These are phyloP conservation scores for Trachymyrmex septentrionalis DNA, from an alignment of 1,140 invertebrate species.

Conservation along the genomic window DNA sequence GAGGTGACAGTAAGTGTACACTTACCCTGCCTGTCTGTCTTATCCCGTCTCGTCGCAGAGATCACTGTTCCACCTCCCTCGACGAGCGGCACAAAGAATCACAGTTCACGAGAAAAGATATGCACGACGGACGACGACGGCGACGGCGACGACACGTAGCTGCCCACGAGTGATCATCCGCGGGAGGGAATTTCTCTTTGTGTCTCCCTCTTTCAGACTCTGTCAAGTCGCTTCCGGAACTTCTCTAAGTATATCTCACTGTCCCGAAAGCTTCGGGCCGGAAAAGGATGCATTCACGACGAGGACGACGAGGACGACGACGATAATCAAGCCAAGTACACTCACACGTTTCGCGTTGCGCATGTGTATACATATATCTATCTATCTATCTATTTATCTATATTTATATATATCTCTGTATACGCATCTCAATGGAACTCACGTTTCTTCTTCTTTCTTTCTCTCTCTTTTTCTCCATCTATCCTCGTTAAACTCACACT, in stretches of 20 bases:
- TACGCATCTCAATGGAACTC: constrained; percentile 40
- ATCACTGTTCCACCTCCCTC: constrained; percentile 30
- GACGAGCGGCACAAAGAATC: constrained; percentile 55
- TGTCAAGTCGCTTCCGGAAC: neutral
- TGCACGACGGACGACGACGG: constrained; percentile 34
- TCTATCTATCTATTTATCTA: neutral
- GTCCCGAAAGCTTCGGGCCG: neutral
- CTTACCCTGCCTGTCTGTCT: constrained; percentile 34
- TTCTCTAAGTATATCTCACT: neutral
- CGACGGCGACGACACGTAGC: constrained; percentile 22
- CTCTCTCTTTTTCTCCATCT: constrained; percentile 13
- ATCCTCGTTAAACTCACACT: constrained; percentile 15
- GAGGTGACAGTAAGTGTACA: neutral
- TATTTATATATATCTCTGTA: constrained; percentile 30
- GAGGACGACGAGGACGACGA: constrained; percentile 24
- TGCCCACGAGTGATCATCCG: constrained; percentile 34
- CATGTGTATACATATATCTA: constrained; percentile 56
- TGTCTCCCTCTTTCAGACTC: neutral
- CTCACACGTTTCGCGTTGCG: constrained; percentile 55
- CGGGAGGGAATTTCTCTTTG: constrained; percentile 8
- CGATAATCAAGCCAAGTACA: constrained; percentile 50
- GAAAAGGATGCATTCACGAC: constrained; percentile 22
- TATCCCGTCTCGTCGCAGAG: constrained; percentile 40
- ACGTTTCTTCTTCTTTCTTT: neutral
- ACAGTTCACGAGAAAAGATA: constrained; percentile 56